Evolutionary conservation across 64 coral and sea anemone genomes (phyloP).

Genomic region (Hydrozoanthus tunicans): DNA sequence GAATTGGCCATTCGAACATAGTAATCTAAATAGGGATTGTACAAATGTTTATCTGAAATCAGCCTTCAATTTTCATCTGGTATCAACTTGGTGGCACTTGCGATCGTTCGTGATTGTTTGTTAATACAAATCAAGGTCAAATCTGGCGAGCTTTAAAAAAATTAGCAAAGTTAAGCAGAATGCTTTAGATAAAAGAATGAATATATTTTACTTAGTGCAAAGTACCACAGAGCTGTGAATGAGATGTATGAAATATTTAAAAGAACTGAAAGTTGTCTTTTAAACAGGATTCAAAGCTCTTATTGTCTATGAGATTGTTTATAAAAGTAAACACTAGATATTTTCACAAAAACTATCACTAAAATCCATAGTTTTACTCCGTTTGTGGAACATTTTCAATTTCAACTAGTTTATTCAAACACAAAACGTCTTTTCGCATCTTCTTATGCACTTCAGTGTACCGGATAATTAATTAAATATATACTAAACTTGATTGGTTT

Average conservation of each 20-base stretch:
- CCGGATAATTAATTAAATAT: not conserved
- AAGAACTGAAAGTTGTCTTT: constrained; percentile 40
- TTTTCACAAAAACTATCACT: not conserved
- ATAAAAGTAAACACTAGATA: constrained; percentile 20
- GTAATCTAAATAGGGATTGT: no score
- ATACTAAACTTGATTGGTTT: not conserved
- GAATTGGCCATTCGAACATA: no score
- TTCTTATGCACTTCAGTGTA: not conserved
- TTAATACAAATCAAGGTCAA: not conserved
- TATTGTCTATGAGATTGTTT: constrained; percentile 12
- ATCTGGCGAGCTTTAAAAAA: not conserved
- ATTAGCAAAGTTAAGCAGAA: constrained; percentile 4
- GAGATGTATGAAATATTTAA: constrained; percentile 52
- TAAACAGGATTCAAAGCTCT: constrained; percentile 18
- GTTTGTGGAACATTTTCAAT: not conserved
- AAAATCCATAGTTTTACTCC: not conserved
- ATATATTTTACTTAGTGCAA: constrained; percentile 55
- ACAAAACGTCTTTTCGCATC: not conserved
- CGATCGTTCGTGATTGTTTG: not conserved
- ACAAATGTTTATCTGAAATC: no score
- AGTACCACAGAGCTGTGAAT: not conserved
- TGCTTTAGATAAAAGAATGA: constrained; percentile 8
- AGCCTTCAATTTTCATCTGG: not conserved
- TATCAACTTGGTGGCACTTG: not conserved
- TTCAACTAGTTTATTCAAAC: not conserved